A percentile compares a stretch with the other conserved stretches of the same genome.
Conservation (phyloP, 2,888 invertebrate genomes). For the Drosophila lutescens region DNA sequence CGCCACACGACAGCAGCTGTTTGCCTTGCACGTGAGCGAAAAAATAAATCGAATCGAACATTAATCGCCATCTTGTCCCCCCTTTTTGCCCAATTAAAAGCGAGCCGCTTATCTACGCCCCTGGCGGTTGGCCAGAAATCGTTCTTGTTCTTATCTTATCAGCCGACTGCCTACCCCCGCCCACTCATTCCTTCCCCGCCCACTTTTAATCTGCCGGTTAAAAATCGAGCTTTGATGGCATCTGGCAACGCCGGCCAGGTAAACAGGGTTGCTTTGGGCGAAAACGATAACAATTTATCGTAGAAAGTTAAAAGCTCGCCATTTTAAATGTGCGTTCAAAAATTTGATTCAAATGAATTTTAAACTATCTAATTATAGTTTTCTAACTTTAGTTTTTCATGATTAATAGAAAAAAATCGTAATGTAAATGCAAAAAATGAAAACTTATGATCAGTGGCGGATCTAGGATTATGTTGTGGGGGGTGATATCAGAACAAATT, state of each 20-base stretch:
- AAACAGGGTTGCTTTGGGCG: neutral
- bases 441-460: too few species aligned
- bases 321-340: too few species aligned
- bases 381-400: too few species aligned
- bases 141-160: conserved; percentile 47
- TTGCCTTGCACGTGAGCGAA: conserved; percentile 61
- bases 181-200: neutral
- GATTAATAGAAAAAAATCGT: too few species aligned
- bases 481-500: too few species aligned
- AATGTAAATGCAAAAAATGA: neutral
- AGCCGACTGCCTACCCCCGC: neutral
- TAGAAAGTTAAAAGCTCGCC: too few species aligned
- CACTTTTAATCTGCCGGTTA: conserved; percentile 17
- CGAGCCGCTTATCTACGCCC: conserved; percentile 53
- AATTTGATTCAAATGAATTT: too few species aligned
- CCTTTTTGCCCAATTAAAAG: conserved; percentile 53
- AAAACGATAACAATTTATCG: too few species aligned
- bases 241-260: conserved; percentile 7
- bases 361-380: too few species aligned
- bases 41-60: conserved; percentile 4
- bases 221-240: neutral
- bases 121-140: conserved; percentile 47
- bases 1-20: conserved; percentile 44
- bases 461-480: too few species aligned
- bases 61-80: conserved; percentile 52